Percentiles rank a stretch among this genome's conserved stretches.
Conservation (phyloP, 1,140 invertebrate species). For the Babylonia areolata region DNA sequence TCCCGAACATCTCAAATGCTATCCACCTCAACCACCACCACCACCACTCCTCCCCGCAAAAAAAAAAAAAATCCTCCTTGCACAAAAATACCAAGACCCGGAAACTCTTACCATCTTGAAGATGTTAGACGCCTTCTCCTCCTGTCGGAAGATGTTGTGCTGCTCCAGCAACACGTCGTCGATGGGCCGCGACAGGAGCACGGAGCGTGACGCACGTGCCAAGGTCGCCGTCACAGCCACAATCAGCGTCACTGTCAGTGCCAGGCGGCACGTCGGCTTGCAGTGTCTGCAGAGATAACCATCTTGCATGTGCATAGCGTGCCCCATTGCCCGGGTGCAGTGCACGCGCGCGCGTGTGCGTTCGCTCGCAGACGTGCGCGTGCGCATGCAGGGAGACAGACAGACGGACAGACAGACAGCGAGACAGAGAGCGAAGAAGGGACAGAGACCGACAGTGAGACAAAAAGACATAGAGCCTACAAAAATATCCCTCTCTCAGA, state of each 20-base stretch:
- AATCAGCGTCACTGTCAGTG: background rate
- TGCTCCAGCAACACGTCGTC: slow-evolving; percentile 34
- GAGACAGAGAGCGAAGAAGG: too few relatives aligned
- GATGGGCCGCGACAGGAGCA: background rate
- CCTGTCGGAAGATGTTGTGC: slow-evolving; percentile 47
- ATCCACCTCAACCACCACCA: too few relatives aligned
- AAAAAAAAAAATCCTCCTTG: too few relatives aligned
- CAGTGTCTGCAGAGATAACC: background rate
- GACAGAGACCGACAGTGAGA: too few relatives aligned
- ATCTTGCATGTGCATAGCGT: too few relatives aligned
- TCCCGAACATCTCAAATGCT: too few relatives aligned
- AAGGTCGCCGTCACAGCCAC: background rate
- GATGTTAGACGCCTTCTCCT: slow-evolving; percentile 46
- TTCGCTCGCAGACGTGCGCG: background rate
- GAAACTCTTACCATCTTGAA: slow-evolving; percentile 36
- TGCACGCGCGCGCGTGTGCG: too few relatives aligned
- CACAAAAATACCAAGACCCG: too few relatives aligned
- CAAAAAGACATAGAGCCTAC: too few relatives aligned
- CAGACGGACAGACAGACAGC: background rate
- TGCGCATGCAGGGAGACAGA: background rate
- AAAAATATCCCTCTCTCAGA: too few relatives aligned
- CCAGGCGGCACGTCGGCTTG: slow-evolving; percentile 11
- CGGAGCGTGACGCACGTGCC: slow-evolving; percentile 17
- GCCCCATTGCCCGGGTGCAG: too few relatives aligned
- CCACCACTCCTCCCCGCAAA: too few relatives aligned